Percentiles rank a stretch among this genome's conserved stretches.
Conservation (phyloP, 2,113 vertebrate genomes). For the Notechis scutatus region DNA sequence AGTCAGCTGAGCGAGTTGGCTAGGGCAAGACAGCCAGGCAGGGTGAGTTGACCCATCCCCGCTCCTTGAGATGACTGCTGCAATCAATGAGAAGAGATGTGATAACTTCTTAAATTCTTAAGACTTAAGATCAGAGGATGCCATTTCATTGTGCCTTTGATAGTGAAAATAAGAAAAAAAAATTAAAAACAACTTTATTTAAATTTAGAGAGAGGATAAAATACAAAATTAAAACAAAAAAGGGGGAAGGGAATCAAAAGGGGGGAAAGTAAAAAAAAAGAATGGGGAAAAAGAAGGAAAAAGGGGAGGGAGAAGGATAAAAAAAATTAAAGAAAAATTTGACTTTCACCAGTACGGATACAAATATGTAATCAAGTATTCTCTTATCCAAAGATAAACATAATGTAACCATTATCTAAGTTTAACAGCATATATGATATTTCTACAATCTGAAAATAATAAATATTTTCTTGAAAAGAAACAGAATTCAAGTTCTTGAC, state of each 20-base stretch:
- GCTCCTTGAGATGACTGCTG: neutral
- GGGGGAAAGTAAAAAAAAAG: neutral
- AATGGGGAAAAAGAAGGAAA: too few species aligned
- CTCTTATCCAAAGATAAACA: neutral
- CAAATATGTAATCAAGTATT: neutral
- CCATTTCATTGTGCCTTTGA: neutral
- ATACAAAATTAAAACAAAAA: neutral
- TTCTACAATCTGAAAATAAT: neutral
- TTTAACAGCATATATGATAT: neutral
- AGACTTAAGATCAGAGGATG: neutral
- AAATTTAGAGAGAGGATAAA: neutral
- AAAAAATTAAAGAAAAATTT: neutral
- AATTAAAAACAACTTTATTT: neutral
- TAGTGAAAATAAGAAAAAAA: neutral
- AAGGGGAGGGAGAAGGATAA: too few species aligned
- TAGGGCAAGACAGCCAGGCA: neutral
- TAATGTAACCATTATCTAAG: neutral
- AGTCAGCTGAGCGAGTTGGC: neutral
- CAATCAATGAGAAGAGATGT: neutral
- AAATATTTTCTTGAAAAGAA: neutral
- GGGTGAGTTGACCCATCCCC: neutral
- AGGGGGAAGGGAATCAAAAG: neutral
- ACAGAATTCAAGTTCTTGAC: neutral
- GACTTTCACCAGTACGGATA: neutral
- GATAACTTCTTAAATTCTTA: neutral